Conservation (phyloP, 2,113 vertebrate species). For the Aegypius monachus region DNA sequence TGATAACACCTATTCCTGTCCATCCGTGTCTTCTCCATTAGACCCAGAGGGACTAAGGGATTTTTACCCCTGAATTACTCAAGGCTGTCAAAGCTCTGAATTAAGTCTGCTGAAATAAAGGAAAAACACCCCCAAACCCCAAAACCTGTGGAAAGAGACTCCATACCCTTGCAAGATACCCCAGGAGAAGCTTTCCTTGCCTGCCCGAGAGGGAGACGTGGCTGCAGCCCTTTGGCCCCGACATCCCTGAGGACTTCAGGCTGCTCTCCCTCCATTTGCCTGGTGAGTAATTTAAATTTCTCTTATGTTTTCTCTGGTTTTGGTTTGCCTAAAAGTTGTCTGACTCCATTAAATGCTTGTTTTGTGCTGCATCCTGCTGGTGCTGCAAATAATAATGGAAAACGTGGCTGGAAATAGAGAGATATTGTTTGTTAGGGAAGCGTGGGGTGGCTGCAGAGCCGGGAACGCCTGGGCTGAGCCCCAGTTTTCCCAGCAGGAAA, state of each 20-base stretch:
- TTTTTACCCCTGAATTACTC: not conserved
- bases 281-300: not conserved
- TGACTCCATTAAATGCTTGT: not conserved
- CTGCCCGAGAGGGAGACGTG: rapidly evolving
- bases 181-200: not conserved
- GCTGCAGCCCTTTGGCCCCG: rapidly evolving
- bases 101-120: not conserved
- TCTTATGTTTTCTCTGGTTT: not conserved
- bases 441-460: not conserved
- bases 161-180: not conserved
- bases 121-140: not conserved
- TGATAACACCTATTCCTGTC: not conserved
- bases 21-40: rapidly evolving
- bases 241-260: not conserved
- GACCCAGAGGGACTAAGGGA: not conserved
- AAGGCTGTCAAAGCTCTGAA: not conserved
- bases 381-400: not conserved
- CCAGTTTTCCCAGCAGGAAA: not conserved
- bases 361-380: not conserved
- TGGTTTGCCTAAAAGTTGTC: not conserved
- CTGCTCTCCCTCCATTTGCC: too few species aligned
- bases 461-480: not conserved
- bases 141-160: not conserved
- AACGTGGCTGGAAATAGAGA: not conserved
- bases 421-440: not conserved